phyloP scores from a whole-genome alignment of 2,113 vertebrate genomes.

The Nansenia antarctica region DNA sequence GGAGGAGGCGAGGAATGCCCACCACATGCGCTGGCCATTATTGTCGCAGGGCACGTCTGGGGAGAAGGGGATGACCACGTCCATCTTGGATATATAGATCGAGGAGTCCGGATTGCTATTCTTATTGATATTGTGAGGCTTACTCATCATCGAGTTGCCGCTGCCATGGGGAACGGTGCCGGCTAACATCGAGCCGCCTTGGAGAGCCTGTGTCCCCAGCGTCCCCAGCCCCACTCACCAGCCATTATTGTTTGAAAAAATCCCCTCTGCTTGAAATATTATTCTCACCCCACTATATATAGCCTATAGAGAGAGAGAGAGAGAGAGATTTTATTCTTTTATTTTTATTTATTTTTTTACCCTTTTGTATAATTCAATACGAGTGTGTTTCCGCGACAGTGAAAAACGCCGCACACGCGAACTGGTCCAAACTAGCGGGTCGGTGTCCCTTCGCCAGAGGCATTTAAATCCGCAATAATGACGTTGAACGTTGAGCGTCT shows the following conservation, averaged over 20 bases:
- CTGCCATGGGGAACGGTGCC: conserved; percentile 86
- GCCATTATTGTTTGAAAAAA: conserved; percentile 86
- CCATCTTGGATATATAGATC: conserved; percentile 93
- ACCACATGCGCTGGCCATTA: conserved; percentile 98
- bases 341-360: conserved; percentile 10
- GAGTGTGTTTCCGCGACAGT: conserved; percentile 35
- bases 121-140: conserved; percentile 85
- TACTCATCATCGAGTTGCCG: conserved; percentile 91
- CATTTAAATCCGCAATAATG: conserved; percentile 74
- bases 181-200: conserved; percentile 91
- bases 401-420: conserved; percentile 35
- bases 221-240: conserved; percentile 88
- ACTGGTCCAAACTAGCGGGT: conserved; percentile 50
- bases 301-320: too few relatives aligned
- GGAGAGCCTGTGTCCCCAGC: conserved; percentile 90
- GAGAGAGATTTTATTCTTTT: too few relatives aligned
- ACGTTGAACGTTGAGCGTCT: conserved; percentile 48
- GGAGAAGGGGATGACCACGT: conserved; percentile 96
- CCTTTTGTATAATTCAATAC: too few relatives aligned
- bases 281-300: conserved; percentile 43
- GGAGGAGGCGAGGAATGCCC: conserved; percentile 97
- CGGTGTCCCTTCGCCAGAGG: conserved; percentile 62
- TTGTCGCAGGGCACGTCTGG: conserved; percentile 97
- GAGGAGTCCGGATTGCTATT: conserved; percentile 90
- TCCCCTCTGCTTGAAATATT: conserved; percentile 46